These are phyloP conservation scores for Hormaphis cornu DNA, from an alignment of 1,140 invertebrate species.

Conservation along the genomic window DNA sequence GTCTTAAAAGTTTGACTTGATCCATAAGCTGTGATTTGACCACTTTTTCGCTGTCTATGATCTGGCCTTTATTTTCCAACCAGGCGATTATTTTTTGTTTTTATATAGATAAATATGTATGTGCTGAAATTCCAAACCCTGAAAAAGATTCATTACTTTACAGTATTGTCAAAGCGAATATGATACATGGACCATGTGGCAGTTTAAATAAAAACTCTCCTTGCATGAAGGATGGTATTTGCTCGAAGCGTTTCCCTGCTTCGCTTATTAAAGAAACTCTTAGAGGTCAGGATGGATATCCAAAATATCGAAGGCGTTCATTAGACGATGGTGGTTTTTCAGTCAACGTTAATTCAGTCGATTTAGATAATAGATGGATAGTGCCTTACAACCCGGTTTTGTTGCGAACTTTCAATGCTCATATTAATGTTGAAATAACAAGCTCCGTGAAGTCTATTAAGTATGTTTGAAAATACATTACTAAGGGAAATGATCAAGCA, in stretches of 20 bases:
- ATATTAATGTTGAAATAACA: conserved; percentile 42
- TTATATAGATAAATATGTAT: conserved; percentile 4
- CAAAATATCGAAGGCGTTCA: conserved; percentile 40
- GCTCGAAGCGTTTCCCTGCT: conserved; percentile 42
- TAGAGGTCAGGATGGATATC: conserved; percentile 43
- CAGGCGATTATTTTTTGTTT: too few relatives aligned
- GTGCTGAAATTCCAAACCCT: background rate
- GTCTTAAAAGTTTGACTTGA: too few relatives aligned
- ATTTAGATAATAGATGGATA: conserved; percentile 42
- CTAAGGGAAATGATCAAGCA: conserved; percentile 41
- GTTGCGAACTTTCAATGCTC: conserved; percentile 40
- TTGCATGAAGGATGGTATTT: conserved; percentile 41
- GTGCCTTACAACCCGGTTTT: conserved; percentile 42
- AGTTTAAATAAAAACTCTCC: conserved; percentile 35
- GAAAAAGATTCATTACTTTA: background rate
- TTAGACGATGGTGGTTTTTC: conserved; percentile 36
- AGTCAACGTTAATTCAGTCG: background rate
- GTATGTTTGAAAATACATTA: conserved; percentile 44
- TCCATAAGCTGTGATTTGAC: too few relatives aligned
- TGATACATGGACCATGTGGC: conserved; percentile 17
- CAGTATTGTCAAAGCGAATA: background rate
- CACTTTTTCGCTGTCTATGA: too few relatives aligned
- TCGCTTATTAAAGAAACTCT: conserved; percentile 38
- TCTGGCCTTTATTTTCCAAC: too few relatives aligned
- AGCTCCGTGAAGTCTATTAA: conserved; percentile 43